Evolutionary conservation across 30 jellyfish, hydroid and myxozoan species (phyloP).

Genomic region (Aurelia sp.): DNA sequence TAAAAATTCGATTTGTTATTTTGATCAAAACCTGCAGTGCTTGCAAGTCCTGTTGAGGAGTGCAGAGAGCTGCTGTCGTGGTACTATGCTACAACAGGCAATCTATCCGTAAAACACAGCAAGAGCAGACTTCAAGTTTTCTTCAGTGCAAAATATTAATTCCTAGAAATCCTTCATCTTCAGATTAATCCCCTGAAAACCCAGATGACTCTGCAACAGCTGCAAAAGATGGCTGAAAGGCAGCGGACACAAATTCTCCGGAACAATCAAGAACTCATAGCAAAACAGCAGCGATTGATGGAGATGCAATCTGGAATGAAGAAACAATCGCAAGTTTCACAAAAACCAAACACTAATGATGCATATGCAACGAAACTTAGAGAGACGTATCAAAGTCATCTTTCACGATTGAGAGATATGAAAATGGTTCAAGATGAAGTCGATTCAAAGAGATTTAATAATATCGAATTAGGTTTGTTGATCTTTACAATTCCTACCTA

Average conservation of each 20-base stretch:
- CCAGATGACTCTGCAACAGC: slow-evolving; percentile 89
- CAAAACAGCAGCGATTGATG: slow-evolving; percentile 89
- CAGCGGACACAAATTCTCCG: slow-evolving; percentile 89
- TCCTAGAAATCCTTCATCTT: neutral
- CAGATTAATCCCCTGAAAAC: slow-evolving; percentile 64
- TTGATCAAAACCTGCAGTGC: neutral
- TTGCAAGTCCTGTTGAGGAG: too few relatives aligned
- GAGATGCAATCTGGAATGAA: slow-evolving; percentile 87
- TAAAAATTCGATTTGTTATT: too few relatives aligned
- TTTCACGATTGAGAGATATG: slow-evolving; percentile 77
- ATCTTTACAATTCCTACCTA: neutral
- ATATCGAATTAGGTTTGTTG: slow-evolving; percentile 81
- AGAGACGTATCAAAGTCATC: slow-evolving; percentile 84
- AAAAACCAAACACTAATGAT: slow-evolving; percentile 70
- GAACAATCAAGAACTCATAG: slow-evolving; percentile 86
- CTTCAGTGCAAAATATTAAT: too few relatives aligned
- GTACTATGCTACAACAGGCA: too few relatives aligned
- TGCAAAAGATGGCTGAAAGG: slow-evolving; percentile 93
- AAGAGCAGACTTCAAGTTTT: too few relatives aligned
- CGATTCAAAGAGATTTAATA: slow-evolving; percentile 77
- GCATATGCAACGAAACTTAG: slow-evolving; percentile 85
- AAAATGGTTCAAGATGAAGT: slow-evolving; percentile 72
- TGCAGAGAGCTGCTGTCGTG: too few relatives aligned
- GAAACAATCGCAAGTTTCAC: slow-evolving; percentile 44
- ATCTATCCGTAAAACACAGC: too few relatives aligned